Conservation (phyloP, 1,140 invertebrate species). For the Oryctes rhinoceros region DNA sequence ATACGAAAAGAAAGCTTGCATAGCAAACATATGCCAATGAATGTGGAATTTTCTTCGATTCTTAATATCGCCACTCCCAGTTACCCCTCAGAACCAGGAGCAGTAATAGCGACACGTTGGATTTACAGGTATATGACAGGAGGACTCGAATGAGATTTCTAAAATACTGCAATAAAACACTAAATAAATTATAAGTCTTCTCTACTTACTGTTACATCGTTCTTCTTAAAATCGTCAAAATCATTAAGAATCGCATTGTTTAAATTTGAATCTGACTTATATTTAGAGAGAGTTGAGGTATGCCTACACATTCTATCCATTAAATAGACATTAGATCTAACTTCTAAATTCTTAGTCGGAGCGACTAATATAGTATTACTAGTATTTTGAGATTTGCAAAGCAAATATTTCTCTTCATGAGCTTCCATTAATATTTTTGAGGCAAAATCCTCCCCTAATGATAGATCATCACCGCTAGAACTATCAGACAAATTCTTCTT, state of each 20-base stretch:
- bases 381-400: not conserved
- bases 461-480: constrained; percentile 8
- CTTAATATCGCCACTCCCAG: not conserved
- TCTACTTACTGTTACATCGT: not conserved
- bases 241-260: not conserved
- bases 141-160: not conserved
- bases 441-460: not conserved
- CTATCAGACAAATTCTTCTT: constrained; percentile 21
- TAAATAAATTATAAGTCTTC: not conserved
- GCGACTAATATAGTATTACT: not conserved
- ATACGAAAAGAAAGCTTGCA: constrained; percentile 7
- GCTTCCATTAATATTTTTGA: not conserved
- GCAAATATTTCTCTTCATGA: constrained; percentile 9
- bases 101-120: not conserved
- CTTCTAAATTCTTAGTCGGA: not conserved
- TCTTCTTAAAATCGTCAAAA: not conserved
- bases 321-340: not conserved
- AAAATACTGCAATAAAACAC: not conserved
- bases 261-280: constrained; percentile 22
- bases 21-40: not conserved
- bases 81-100: not conserved
- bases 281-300: not conserved
- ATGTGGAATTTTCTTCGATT: not conserved
- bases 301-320: not conserved
- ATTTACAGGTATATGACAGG: not conserved